These are phyloP conservation scores for Pygoscelis adeliae DNA, from an alignment of 2,113 vertebrate species.

Conservation along the genomic window DNA sequence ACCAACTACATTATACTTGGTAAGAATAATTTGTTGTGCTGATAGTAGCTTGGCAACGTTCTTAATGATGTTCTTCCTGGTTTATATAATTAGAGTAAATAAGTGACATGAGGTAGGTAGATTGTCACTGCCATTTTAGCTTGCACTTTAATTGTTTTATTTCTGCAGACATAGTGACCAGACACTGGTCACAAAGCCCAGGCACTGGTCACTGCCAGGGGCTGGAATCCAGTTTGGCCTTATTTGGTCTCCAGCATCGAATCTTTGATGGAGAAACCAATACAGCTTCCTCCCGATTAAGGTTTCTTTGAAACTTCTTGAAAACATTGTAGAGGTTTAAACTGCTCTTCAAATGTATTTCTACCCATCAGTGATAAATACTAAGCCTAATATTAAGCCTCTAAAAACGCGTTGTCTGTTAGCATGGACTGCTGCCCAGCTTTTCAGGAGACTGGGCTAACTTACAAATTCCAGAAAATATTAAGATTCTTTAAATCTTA, in stretches of 20 bases:
- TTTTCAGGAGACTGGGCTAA: not conserved
- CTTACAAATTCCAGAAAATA: not conserved
- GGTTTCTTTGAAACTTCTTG: not conserved
- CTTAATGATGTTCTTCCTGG: constrained; percentile 33
- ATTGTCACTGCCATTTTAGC: not conserved
- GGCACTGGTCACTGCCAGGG: not conserved
- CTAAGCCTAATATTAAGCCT: not conserved
- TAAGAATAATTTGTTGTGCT: not conserved
- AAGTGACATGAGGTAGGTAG: constrained; percentile 26
- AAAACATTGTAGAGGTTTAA: not conserved
- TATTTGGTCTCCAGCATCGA: not conserved
- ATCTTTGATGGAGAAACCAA: accelerated
- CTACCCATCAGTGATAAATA: not conserved
- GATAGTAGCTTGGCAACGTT: constrained; percentile 57
- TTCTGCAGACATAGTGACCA: not conserved
- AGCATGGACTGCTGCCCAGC: not conserved
- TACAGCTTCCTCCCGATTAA: not conserved
- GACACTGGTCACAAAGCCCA: not conserved
- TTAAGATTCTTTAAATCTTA: not conserved
- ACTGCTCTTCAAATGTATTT: not conserved
- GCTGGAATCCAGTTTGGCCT: not conserved
- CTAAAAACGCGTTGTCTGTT: accelerated
- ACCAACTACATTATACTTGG: not conserved
- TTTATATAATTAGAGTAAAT: constrained; percentile 41
- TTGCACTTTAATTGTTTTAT: not conserved